Base-by-base conservation (phyloP, 2,888 invertebrate genomes). In the Ecdyonurus torrentis region DNA sequence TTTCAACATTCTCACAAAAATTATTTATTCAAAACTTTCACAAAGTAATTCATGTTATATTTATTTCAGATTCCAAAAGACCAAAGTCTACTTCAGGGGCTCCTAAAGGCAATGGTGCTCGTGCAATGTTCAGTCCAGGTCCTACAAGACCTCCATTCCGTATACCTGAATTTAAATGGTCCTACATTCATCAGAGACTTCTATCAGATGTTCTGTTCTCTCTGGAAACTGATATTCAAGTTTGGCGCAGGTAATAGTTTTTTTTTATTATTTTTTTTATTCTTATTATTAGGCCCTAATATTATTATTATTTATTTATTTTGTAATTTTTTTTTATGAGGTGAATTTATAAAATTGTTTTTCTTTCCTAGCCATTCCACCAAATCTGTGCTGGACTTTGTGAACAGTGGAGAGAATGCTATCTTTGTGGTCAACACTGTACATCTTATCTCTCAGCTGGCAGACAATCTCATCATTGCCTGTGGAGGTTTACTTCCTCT, bases 131-230 rank as follows among this genome's bases (percentile, higher is more conserved):
- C 75, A 93, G 91, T 70, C 91, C 94, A 64, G 91, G 93, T 2
- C 91, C 93, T 52, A 90, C 93, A 63, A 83, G 92, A 69, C 95
- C 94, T 23, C 95, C 98, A 2, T 99, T 99, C 78, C 84, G 99
- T 68, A 99, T 99, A 74, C 99, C 99, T 23, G 99, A 99, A 78
- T 99, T 99, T 79, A 90, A 95, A 70, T 99, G 99, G 99, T 99
- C 98, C 1, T 92, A 93, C 75, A 93, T 99, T 68, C 99, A 99
- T 77, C 95, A 99, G 75, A 82, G 96, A 65, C 79, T 99, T 63
- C 80, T 99, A 0, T 93, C 95, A 18, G 99, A 99, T 75, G 89
- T 99, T 50, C 79, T 99, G 25, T 94, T 94, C 76, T 95, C 97
- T 0, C 79, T 99, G 64, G 99, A 99, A 77, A 93, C 93, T 15